These are phyloP conservation scores for Patagioenas fasciata DNA, from an alignment of 2,113 vertebrate genomes.

Conservation along the genomic window DNA sequence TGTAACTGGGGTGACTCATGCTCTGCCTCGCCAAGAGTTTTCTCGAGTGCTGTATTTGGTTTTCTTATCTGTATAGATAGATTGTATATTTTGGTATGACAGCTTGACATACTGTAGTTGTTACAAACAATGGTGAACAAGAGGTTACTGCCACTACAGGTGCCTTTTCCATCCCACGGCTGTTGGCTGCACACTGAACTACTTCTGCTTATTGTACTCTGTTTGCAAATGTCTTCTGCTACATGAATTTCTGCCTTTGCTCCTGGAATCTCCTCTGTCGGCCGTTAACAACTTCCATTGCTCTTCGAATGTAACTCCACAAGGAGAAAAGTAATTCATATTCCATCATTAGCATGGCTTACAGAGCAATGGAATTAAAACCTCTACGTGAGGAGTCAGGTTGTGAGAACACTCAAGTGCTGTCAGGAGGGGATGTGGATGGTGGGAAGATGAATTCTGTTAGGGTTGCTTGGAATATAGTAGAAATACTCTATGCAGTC, in stretches of 20 bases:
- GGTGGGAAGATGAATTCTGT: neutral
- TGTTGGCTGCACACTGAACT: neutral
- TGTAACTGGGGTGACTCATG: constrained; percentile 16
- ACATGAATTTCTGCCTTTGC: neutral
- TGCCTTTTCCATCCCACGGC: accelerated
- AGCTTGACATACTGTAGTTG: neutral
- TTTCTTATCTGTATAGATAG: constrained; percentile 13
- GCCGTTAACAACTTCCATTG: neutral
- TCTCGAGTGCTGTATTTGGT: neutral
- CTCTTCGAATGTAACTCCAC: neutral
- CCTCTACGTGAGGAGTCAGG: neutral
- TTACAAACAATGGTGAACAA: neutral
- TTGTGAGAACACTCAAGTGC: neutral
- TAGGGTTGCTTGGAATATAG: neutral
- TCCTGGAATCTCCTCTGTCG: neutral
- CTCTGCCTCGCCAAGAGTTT: neutral
- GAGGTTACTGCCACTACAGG: neutral
- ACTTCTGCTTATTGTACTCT: neutral
- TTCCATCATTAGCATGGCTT: neutral
- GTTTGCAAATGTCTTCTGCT: neutral
- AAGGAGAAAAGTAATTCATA: neutral
- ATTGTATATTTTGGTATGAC: neutral
- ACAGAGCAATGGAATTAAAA: neutral
- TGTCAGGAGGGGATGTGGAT: neutral
- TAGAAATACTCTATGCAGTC: neutral